phyloP scores from a whole-genome alignment of 2,888 invertebrate genomes.

The Therioaphis trifolii region DNA sequence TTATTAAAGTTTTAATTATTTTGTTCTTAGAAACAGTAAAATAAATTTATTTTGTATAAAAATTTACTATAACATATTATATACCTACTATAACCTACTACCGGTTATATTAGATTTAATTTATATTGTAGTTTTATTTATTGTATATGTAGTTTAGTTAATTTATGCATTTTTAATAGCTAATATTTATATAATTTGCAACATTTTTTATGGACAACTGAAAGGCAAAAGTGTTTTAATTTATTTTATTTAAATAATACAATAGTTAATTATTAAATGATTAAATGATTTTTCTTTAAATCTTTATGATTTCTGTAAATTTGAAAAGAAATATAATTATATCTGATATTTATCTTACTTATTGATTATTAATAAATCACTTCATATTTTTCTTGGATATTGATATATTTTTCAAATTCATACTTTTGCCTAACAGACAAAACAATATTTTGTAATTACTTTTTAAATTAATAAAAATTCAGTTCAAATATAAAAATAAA shows the following conservation, averaged over 20 bases:
- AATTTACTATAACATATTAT: slow-evolving; percentile 2
- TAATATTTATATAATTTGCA: slow-evolving; percentile 16
- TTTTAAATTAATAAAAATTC: slow-evolving; percentile 24
- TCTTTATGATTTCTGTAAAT: no score
- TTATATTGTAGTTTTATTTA: slow-evolving; percentile 34
- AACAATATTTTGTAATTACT: slow-evolving; percentile 16
- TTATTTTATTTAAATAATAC: neutral
- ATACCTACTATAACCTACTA: neutral
- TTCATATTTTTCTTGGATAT: neutral
- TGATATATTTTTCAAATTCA: neutral
- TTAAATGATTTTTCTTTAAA: neutral
- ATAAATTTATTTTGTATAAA: slow-evolving; percentile 47
- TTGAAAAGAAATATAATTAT: neutral
- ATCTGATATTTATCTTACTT: neutral
- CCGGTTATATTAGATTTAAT: slow-evolving; percentile 11
- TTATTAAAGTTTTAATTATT: slow-evolving; percentile 7
- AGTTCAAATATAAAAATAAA: neutral
- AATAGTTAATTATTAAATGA: no score
- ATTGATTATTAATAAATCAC: neutral
- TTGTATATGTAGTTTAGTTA: slow-evolving; percentile 47
- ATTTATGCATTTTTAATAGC: slow-evolving; percentile 38
- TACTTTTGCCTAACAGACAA: slow-evolving; percentile 28
- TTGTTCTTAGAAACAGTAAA: slow-evolving; percentile 25
- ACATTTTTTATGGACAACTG: slow-evolving; percentile 20
- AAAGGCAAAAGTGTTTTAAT: slow-evolving; percentile 8